Evolutionary conservation across 2,113 vertebrate genomes (phyloP).

Genomic region (Leucopsar rothschildi): DNA sequence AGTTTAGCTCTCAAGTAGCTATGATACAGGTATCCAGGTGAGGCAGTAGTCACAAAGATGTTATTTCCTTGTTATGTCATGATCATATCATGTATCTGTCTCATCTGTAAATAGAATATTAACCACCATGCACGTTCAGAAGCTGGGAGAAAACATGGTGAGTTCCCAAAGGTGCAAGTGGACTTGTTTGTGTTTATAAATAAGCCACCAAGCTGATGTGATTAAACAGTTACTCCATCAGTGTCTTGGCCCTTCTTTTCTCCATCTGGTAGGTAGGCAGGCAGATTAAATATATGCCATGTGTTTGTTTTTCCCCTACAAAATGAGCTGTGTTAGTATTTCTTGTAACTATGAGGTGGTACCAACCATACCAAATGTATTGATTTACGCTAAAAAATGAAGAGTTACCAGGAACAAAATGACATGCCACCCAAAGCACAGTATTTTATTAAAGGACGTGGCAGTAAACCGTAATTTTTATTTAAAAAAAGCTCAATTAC

Average conservation of each 20-base stretch:
- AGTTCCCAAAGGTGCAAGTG: background rate
- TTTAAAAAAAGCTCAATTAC: background rate
- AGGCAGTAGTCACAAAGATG: background rate
- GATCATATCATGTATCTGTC: background rate
- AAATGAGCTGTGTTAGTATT: background rate
- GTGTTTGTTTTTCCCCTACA: constrained; percentile 26
- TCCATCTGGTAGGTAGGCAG: constrained; percentile 35
- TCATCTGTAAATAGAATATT: background rate
- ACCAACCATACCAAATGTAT: background rate
- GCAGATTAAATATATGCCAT: constrained; percentile 5
- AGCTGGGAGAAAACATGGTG: background rate
- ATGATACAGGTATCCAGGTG: background rate
- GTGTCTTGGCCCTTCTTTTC: constrained; percentile 1
- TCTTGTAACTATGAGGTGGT: background rate
- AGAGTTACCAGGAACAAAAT: background rate
- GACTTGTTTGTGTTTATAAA: background rate
- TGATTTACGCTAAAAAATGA: background rate
- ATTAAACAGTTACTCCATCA: constrained; percentile 31
- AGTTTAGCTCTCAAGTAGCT: background rate
- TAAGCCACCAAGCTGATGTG: background rate
- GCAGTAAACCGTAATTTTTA: background rate
- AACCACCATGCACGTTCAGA: background rate
- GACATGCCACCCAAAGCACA: background rate
- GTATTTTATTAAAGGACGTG: constrained; percentile 12
- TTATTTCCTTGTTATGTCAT: background rate